A percentile compares a stretch with the other conserved stretches of the same genome.
Conservation (phyloP, 2,113 vertebrate species). For the Larimichthys crocea region DNA sequence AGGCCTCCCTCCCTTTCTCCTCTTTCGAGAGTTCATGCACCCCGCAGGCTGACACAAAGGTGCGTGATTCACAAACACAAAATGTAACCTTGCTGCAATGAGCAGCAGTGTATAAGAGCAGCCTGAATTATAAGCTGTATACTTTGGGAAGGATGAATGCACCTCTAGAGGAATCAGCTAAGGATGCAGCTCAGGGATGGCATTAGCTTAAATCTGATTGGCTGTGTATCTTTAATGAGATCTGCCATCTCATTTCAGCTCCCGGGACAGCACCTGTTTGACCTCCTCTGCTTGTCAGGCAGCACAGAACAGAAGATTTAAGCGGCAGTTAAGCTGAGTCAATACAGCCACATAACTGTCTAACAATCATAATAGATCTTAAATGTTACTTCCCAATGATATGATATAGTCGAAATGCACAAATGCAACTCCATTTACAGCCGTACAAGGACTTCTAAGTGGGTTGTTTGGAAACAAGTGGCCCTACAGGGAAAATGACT, state of each 20-base stretch:
- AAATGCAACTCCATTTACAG: constrained; percentile 18
- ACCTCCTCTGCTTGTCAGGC: constrained; percentile 43
- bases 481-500: constrained; percentile 15
- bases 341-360: background rate
- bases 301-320: constrained; percentile 39
- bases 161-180: constrained; percentile 24
- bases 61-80: constrained; percentile 42
- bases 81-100: constrained; percentile 25
- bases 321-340: constrained; percentile 9
- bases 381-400: background rate
- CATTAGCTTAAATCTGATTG: constrained; percentile 49
- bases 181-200: constrained; percentile 17
- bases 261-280: constrained; percentile 21
- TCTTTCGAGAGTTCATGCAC: constrained; percentile 19
- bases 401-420: constrained; percentile 15
- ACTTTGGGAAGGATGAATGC: constrained; percentile 43
- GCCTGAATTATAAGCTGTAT: constrained; percentile 36
- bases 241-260: constrained; percentile 58
- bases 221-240: constrained; percentile 53
- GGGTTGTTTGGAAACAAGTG: constrained; percentile 2
- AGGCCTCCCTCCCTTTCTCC: background rate
- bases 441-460: background rate
- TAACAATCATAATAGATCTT: constrained; percentile 16
- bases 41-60: constrained; percentile 33
- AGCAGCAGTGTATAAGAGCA: constrained; percentile 2